Evolutionary conservation across 2,888 invertebrate genomes (phyloP).

Genomic region (Perithous albicinctus): DNA sequence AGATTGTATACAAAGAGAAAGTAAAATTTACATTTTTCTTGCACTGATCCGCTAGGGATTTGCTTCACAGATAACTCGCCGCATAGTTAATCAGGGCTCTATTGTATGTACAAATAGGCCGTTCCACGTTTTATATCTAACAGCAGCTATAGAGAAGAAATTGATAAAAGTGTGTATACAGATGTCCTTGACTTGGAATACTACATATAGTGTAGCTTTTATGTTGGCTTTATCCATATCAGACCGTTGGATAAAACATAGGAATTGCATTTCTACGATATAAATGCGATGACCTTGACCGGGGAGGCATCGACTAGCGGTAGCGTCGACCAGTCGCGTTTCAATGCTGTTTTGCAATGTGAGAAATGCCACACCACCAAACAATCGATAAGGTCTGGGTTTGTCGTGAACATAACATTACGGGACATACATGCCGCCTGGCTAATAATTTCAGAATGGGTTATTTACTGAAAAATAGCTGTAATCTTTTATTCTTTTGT

Average conservation of each 20-base stretch:
- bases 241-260: constrained; percentile 19
- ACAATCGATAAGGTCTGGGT: not conserved
- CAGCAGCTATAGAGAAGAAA: too few species aligned
- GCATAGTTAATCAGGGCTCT: too few species aligned
- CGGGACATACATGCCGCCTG: not conserved
- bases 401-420: not conserved
- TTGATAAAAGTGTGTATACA: not conserved
- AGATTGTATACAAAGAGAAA: too few species aligned
- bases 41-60: too few species aligned
- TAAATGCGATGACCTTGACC: constrained; percentile 50
- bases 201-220: not conserved
- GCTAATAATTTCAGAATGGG: not conserved
- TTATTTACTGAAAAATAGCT: too few species aligned
- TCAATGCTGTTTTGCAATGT: constrained; percentile 3
- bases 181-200: not conserved
- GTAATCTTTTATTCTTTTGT: too few species aligned
- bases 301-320: not conserved
- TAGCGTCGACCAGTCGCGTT: constrained; percentile 1
- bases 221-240: not conserved
- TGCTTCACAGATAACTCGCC: too few species aligned
- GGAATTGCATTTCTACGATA: constrained; percentile 45
- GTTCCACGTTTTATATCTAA: too few species aligned
- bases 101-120: too few species aligned
- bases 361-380: constrained; percentile 7
- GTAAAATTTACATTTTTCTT: too few species aligned